Conservation (phyloP, 2,888 invertebrate species). For the Tipula vernalis region DNA sequence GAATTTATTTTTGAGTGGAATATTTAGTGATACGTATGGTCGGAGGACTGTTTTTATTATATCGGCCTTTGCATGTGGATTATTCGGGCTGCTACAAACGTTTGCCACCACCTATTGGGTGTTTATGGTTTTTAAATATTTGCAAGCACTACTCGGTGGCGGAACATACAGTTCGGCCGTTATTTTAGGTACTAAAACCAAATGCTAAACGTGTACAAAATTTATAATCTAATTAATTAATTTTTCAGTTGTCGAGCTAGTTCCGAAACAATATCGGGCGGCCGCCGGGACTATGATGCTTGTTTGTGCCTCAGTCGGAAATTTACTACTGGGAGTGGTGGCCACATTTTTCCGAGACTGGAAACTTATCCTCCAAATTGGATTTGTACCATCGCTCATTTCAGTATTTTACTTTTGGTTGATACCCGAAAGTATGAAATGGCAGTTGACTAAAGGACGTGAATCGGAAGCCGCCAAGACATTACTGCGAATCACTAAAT, state of each 20-base stretch:
- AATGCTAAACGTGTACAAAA: neutral
- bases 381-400: conserved; percentile 54
- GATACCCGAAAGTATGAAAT: conserved; percentile 60
- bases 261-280: conserved; percentile 57
- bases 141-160: conserved; percentile 56
- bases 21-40: neutral
- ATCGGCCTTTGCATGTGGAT: conserved; percentile 30
- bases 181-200: conserved; percentile 38
- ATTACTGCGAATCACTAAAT: conserved; percentile 42
- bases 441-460: conserved; percentile 54
- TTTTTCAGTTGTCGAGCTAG: conserved; percentile 57
- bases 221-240: neutral
- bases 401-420: conserved; percentile 54
- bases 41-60: neutral
- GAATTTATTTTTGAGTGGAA: neutral
- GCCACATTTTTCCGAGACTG: conserved; percentile 57
- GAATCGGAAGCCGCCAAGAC: conserved; percentile 40
- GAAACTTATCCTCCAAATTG: conserved; percentile 48
- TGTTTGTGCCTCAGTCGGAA: conserved; percentile 57
- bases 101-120: conserved; percentile 55
- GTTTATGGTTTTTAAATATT: conserved; percentile 56
- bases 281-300: conserved; percentile 58
- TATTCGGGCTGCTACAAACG: conserved; percentile 53
- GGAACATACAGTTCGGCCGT: conserved; percentile 61
- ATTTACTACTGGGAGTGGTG: conserved; percentile 49